A percentile compares a stretch with the other conserved stretches of the same genome.
phyloP scores from a whole-genome alignment of 2,888 invertebrate genomes.

The Protula sp. region DNA sequence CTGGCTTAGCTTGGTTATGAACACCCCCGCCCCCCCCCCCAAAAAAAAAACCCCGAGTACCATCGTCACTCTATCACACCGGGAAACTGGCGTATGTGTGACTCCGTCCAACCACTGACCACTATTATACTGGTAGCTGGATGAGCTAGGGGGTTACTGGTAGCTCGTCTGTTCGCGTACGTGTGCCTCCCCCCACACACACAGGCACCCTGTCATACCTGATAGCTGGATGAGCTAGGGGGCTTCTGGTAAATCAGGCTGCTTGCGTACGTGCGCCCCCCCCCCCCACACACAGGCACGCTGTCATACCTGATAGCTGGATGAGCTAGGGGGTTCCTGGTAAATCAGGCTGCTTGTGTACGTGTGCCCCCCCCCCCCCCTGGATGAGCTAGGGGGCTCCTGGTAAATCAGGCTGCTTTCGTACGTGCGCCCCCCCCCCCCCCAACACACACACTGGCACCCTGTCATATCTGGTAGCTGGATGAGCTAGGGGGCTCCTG shows the following conservation, averaged over 20 bases:
- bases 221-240: neutral
- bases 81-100: no score
- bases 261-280: neutral
- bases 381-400: no score
- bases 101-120: no score
- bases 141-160: constrained; percentile 1
- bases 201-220: constrained; percentile 15
- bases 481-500: constrained; percentile 1
- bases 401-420: no score
- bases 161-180: neutral
- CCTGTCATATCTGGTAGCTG: constrained; percentile 1
- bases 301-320: constrained; percentile 10
- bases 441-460: no score
- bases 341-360: no score
- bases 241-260: neutral
- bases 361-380: no score
- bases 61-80: no score
- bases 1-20: no score
- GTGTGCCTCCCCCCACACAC: neutral
- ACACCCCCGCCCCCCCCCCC: no score
- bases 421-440: no score
- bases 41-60: no score
- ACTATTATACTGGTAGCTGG: constrained; percentile 1
- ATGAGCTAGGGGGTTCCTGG: constrained; percentile 1
- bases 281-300: constrained; percentile 1